Evolutionary conservation across 2,888 invertebrate genomes (phyloP).

Genomic region (Drosophila mercatorum): DNA sequence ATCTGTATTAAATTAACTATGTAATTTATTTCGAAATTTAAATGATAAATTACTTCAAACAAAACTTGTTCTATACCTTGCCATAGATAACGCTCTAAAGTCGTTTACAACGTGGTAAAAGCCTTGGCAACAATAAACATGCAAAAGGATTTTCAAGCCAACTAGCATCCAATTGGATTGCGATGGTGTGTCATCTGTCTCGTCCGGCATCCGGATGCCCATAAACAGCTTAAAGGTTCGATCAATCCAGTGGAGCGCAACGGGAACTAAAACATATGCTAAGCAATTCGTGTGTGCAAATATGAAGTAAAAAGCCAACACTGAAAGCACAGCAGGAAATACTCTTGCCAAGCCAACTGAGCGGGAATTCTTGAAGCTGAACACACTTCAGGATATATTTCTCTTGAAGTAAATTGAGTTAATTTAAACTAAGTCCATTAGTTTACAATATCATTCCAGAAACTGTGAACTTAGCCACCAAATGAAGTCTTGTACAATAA

Average conservation of each 20-base stretch:
- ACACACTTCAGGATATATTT: neutral
- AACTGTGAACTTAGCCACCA: too few species aligned
- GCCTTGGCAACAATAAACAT: neutral
- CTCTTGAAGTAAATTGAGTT: neutral
- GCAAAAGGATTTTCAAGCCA: neutral
- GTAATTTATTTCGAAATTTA: neutral
- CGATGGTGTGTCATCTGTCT: constrained; percentile 1
- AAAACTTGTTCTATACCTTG: neutral
- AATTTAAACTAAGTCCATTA: neutral
- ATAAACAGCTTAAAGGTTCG: constrained; percentile 51
- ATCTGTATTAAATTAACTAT: neutral
- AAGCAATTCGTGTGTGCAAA: constrained; percentile 64
- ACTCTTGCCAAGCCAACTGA: neutral
- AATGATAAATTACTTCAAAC: neutral
- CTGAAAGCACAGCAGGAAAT: constrained; percentile 9
- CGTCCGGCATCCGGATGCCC: constrained; percentile 26
- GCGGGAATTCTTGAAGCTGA: neutral
- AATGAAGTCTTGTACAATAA: constrained; percentile 14
- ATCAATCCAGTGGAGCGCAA: constrained; percentile 51
- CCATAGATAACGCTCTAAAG: neutral
- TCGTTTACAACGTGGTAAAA: neutral
- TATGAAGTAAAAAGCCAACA: constrained; percentile 37
- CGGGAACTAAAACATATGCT: constrained; percentile 53
- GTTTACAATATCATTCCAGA: too few species aligned
- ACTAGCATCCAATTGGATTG: constrained; percentile 5